Percentiles rank a stretch among this genome's conserved stretches.
Evolutionary conservation across 2,113 vertebrate species (phyloP).

Genomic region (Barnardius zonarius): DNA sequence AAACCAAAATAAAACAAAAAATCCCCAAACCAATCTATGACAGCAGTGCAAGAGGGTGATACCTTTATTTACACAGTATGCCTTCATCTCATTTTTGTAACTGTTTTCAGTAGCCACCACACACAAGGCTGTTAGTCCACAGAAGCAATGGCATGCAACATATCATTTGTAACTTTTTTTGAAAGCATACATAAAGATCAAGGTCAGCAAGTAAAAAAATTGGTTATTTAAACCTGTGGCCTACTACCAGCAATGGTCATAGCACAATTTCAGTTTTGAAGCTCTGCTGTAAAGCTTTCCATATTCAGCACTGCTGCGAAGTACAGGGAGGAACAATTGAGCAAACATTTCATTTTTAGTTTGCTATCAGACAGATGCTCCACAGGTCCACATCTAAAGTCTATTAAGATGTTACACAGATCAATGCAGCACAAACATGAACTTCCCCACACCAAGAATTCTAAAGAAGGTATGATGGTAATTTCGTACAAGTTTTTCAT

Average conservation of each 20-base stretch:
- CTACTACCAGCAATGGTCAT: neutral
- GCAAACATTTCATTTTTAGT: neutral
- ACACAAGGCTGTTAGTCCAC: neutral
- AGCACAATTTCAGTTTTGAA: neutral
- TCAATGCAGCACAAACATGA: neutral
- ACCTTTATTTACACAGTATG: neutral
- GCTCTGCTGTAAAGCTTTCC: neutral
- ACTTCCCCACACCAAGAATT: neutral
- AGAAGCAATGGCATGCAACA: neutral
- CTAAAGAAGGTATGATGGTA: neutral
- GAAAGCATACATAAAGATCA: neutral
- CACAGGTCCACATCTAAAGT: neutral
- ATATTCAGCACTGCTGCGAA: neutral
- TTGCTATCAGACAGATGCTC: neutral
- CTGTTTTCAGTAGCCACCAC: neutral
- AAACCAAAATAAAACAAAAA: neutral
- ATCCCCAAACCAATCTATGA: neutral
- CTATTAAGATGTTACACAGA: neutral
- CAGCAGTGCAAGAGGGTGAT: neutral
- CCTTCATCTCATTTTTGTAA: neutral
- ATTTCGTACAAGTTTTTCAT: neutral
- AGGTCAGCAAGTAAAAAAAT: neutral
- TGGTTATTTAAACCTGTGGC: neutral
- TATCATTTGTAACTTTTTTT: neutral
- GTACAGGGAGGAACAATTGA: neutral